These are phyloP conservation scores for Drosophila setosimentum DNA, from an alignment of 2,888 invertebrate genomes.

Conservation along the genomic window DNA sequence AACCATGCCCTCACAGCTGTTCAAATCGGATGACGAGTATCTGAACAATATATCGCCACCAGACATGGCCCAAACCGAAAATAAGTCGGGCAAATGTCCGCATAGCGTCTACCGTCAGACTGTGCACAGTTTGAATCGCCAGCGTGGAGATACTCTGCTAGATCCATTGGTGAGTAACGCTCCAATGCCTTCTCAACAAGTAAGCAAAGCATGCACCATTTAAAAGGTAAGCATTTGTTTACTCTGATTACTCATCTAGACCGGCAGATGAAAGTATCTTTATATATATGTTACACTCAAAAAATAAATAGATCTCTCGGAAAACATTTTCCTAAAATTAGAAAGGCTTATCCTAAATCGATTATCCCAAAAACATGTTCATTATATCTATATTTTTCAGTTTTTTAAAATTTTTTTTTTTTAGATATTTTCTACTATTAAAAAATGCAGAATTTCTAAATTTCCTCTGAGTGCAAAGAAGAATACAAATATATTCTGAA, in stretches of 20 bases:
- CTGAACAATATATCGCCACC: slow-evolving; percentile 19
- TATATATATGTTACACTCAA: not conserved
- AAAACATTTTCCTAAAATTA: not conserved
- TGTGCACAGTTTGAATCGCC: slow-evolving; percentile 32
- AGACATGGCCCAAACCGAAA: not conserved
- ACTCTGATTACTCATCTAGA: too few relatives aligned
- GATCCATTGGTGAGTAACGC: not conserved
- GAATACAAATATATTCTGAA: too few relatives aligned
- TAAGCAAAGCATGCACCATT: not conserved
- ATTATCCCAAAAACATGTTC: not conserved
- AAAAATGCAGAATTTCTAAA: not conserved
- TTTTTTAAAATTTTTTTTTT: too few relatives aligned
- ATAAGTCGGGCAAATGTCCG: slow-evolving; percentile 5
- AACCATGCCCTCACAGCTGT: slow-evolving; percentile 8
- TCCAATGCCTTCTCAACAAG: not conserved
- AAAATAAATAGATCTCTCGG: not conserved
- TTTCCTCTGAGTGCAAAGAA: too few relatives aligned
- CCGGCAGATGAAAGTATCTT: not conserved
- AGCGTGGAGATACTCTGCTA: slow-evolving; percentile 12
- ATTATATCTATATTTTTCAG: not conserved
- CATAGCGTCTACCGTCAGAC: slow-evolving; percentile 40
- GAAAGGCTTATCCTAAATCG: not conserved
- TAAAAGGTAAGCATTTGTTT: slow-evolving; percentile 12
- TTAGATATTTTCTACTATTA: not conserved
- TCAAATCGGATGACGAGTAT: slow-evolving; percentile 2